phyloP scores from a whole-genome alignment of 1,140 invertebrate species.

The Drosophila sucinea region DNA sequence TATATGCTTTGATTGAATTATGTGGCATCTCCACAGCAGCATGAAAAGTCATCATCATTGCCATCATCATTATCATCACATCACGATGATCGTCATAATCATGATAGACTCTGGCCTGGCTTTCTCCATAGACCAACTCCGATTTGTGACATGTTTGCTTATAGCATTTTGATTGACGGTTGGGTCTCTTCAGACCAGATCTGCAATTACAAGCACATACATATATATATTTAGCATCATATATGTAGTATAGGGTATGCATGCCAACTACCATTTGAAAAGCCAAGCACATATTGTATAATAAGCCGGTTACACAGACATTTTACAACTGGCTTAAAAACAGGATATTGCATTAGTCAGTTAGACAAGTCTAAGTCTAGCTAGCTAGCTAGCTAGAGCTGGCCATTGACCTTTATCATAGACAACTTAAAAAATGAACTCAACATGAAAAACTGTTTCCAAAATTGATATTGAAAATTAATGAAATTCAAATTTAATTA shows the following conservation, averaged over 20 bases:
- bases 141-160: conserved; percentile 20
- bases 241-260: conserved; percentile 20
- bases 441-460: neutral
- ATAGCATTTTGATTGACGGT: conserved; percentile 57
- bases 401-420: conserved; percentile 34
- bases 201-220: conserved; percentile 57
- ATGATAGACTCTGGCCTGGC: conserved; percentile 15
- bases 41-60: conserved; percentile 36
- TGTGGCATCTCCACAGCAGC: conserved; percentile 40
- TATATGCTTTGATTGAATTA: conserved; percentile 61
- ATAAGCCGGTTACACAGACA: conserved; percentile 54
- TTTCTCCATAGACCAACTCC: conserved; percentile 24
- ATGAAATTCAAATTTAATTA: no score
- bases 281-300: conserved; percentile 55
- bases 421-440: neutral
- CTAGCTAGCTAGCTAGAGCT: conserved; percentile 2
- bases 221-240: conserved; percentile 1
- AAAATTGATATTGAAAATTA: no score
- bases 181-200: conserved; percentile 26
- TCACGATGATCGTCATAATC: conserved; percentile 32
- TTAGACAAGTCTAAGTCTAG: conserved; percentile 16
- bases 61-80: conserved; percentile 1
- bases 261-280: conserved; percentile 2
- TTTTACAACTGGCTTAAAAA: conserved; percentile 27
- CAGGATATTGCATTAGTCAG: conserved; percentile 68